Conservation (phyloP, 23 tunicate genomes). For the Pegea sp. region DNA sequence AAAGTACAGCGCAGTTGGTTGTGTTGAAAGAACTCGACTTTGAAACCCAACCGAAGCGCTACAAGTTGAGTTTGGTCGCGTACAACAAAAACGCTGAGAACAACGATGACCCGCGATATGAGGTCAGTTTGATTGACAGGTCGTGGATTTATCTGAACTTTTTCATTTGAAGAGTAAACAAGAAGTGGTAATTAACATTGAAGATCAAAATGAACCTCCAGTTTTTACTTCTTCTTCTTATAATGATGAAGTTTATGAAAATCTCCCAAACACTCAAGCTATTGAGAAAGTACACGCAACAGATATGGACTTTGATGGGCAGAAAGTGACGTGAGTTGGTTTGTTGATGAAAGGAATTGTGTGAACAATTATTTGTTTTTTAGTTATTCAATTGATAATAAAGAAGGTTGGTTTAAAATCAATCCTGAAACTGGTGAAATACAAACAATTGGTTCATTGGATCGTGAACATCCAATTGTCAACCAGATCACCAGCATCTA, state of each 20-base stretch:
- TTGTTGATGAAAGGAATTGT: too few relatives aligned
- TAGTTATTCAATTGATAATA: constrained; percentile 13
- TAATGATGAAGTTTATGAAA: constrained; percentile 13
- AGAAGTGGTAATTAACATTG: constrained; percentile 5
- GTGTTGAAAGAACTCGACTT: constrained; percentile 30
- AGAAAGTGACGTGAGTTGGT: constrained; percentile 31
- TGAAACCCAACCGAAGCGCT: constrained; percentile 17
- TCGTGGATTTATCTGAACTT: background rate
- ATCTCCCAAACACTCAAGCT: background rate
- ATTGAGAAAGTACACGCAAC: constrained; percentile 17
- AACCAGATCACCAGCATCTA: constrained; percentile 16
- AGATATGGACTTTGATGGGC: constrained; percentile 65
- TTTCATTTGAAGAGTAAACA: background rate
- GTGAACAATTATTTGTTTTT: too few relatives aligned
- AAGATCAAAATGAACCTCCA: constrained; percentile 78
- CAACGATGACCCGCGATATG: constrained; percentile 1
- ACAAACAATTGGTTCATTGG: constrained; percentile 10
- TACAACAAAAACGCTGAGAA: constrained; percentile 37
- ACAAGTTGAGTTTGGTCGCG: constrained; percentile 10
- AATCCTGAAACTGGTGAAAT: constrained; percentile 11
- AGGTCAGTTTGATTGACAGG: background rate
- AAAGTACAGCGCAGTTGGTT: constrained; percentile 19
- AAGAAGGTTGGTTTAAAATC: constrained; percentile 48
- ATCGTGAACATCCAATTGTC: constrained; percentile 46
- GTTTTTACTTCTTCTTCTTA: constrained; percentile 30